A percentile compares a stretch with the other conserved stretches of the same genome.
Conservation (phyloP, 2,113 vertebrate species). For the Neopipo cinnamomea region DNA sequence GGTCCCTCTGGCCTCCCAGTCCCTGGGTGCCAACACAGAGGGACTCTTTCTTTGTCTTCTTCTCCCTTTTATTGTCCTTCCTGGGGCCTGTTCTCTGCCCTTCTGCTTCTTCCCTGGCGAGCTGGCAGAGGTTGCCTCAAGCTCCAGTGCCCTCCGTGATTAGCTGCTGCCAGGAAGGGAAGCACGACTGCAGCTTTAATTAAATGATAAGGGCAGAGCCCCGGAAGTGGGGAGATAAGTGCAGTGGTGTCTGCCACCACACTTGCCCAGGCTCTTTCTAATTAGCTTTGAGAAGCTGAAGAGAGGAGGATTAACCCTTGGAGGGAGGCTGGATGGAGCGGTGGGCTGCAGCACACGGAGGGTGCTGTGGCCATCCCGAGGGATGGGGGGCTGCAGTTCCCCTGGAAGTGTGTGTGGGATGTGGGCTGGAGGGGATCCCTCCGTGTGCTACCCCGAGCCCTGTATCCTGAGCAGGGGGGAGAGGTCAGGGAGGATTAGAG, state of each 20-base stretch:
- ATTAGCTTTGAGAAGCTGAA: constrained; percentile 40
- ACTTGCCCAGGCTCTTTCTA: constrained; percentile 43
- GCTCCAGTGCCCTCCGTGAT: constrained; percentile 64
- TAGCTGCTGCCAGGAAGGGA: constrained; percentile 54
- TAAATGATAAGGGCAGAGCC: constrained; percentile 74
- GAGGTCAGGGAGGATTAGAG: background rate
- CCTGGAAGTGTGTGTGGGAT: background rate
- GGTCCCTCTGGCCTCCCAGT: background rate
- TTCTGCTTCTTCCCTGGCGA: background rate
- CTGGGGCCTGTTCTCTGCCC: background rate
- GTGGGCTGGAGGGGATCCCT: background rate
- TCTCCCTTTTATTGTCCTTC: background rate
- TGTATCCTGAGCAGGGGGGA: background rate
- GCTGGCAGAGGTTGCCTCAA: constrained; percentile 10
- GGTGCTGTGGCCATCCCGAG: background rate
- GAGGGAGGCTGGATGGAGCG: background rate
- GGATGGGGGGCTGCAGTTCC: background rate
- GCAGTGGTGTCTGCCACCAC: constrained; percentile 28
- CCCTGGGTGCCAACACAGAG: background rate
- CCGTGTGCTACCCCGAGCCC: fast-evolving
- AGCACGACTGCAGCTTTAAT: constrained; percentile 61
- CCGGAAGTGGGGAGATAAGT: constrained; percentile 65
- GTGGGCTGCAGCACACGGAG: background rate
- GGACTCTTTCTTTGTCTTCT: background rate
- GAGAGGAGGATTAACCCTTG: constrained; percentile 41